Evolutionary conservation across 2,888 invertebrate genomes (phyloP).

Genomic region (Neria commutata): DNA sequence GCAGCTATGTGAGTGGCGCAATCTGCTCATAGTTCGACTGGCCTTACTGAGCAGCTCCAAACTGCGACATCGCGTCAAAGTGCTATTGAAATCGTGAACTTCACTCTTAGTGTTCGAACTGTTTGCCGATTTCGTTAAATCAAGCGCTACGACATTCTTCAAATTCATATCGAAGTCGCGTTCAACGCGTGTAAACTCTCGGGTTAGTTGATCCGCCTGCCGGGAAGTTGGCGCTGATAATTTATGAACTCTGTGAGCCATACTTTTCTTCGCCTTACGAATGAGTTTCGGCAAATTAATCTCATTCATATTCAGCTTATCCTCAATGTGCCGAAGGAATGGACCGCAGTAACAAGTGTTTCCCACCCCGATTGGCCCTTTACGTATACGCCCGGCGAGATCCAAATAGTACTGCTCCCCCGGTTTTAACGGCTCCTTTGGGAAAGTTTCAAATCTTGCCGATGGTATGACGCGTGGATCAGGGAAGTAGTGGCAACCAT

Average conservation of each 20-base stretch:
- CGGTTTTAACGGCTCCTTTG: slow-evolving; percentile 81
- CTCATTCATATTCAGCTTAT: slow-evolving; percentile 75
- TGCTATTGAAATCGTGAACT: slow-evolving; percentile 64
- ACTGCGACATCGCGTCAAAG: slow-evolving; percentile 73
- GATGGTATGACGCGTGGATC: slow-evolving; percentile 84
- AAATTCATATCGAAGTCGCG: too few species aligned
- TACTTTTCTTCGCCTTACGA: slow-evolving; percentile 77
- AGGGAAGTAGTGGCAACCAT: slow-evolving; percentile 90
- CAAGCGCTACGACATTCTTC: too few species aligned
- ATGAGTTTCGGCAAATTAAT: slow-evolving; percentile 69
- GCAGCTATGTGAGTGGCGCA: slow-evolving; percentile 64
- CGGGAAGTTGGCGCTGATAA: slow-evolving; percentile 76
- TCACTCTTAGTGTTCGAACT: too few species aligned
- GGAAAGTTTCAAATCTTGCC: slow-evolving; percentile 83
- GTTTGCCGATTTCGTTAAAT: too few species aligned
- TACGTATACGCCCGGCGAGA: slow-evolving; percentile 91
- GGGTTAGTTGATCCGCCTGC: slow-evolving; percentile 73
- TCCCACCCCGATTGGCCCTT: slow-evolving; percentile 93
- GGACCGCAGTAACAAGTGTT: slow-evolving; percentile 94
- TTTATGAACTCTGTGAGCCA: slow-evolving; percentile 82
- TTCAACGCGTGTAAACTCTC: too few species aligned
- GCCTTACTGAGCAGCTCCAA: slow-evolving; percentile 68
- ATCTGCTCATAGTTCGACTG: slow-evolving; percentile 43
- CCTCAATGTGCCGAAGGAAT: slow-evolving; percentile 86
- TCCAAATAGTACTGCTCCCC: slow-evolving; percentile 96